These are phyloP conservation scores for Rhinolophus ferrumequinum DNA, from an alignment of 2,113 vertebrate species.

Conservation along the genomic window DNA sequence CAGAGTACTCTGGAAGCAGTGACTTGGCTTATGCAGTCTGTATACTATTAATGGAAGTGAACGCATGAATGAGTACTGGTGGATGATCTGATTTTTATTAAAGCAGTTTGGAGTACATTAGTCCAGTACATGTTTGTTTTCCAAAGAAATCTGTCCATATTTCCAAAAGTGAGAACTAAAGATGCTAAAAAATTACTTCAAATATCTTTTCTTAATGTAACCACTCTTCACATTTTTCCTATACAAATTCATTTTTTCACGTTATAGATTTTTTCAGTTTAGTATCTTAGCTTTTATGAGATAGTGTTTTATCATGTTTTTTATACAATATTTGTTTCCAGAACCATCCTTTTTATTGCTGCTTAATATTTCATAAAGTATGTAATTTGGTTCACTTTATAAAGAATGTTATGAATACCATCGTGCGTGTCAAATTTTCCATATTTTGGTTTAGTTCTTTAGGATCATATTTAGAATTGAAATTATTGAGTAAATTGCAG, in stretches of 20 bases:
- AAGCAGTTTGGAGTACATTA: background rate
- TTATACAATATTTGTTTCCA: background rate
- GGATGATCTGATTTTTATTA: background rate
- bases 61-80: background rate
- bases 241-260: background rate
- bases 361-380: background rate
- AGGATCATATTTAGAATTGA: slow-evolving; percentile 32
- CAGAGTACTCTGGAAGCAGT: background rate
- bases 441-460: background rate
- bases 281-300: background rate
- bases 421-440: background rate
- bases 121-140: background rate
- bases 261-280: background rate
- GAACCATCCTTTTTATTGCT: background rate
- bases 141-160: background rate
- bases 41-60: background rate
- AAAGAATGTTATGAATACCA: background rate
- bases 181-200: background rate
- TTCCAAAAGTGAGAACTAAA: slow-evolving; percentile 10
- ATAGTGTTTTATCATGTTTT: background rate
- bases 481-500: background rate
- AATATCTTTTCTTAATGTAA: background rate
- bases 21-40: background rate
- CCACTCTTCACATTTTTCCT: background rate
- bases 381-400: background rate